A percentile compares a stretch with the other conserved stretches of the same genome.
Evolutionary conservation across 2,888 invertebrate species (phyloP).

Genomic region (Chymomyza caudatula): DNA sequence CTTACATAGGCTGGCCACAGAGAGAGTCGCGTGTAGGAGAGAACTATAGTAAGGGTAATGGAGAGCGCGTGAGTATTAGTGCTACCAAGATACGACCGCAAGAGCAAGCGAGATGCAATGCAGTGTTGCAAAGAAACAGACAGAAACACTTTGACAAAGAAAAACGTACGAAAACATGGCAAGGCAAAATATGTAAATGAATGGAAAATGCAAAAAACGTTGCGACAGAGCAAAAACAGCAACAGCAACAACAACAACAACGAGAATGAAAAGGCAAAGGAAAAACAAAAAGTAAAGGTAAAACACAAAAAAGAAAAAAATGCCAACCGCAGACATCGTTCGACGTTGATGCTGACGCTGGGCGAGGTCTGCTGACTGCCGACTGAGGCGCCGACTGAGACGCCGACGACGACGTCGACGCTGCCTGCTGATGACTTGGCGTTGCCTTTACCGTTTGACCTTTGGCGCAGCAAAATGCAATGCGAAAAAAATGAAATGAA

Average conservation of each 20-base stretch:
- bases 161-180: slow-evolving; percentile 3
- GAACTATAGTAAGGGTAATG: neutral
- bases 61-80: neutral
- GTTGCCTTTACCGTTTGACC: slow-evolving; percentile 50
- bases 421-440: slow-evolving; percentile 21
- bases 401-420: slow-evolving; percentile 39
- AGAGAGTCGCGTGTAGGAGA: neutral
- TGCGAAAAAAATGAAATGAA: neutral
- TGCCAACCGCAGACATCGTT: slow-evolving; percentile 36
- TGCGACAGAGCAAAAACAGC: slow-evolving; percentile 18
- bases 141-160: slow-evolving; percentile 4
- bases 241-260: slow-evolving; percentile 17
- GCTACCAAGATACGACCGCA: neutral
- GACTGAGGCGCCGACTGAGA: slow-evolving; percentile 25
- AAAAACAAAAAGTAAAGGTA: neutral
- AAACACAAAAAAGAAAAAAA: slow-evolving; percentile 16
- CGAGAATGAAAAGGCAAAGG: slow-evolving; percentile 10
- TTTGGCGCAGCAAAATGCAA: slow-evolving; percentile 32
- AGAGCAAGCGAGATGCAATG: neutral
- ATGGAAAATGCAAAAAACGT: slow-evolving; percentile 49
- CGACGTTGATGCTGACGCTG: slow-evolving; percentile 5
- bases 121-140: slow-evolving; percentile 18
- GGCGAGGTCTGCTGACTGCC: neutral
- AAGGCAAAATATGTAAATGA: slow-evolving; percentile 62
- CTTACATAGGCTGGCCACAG: neutral